Evolutionary conservation across 2,113 vertebrate genomes (phyloP).

Genomic region (Lycocorax pyrrhopterus): DNA sequence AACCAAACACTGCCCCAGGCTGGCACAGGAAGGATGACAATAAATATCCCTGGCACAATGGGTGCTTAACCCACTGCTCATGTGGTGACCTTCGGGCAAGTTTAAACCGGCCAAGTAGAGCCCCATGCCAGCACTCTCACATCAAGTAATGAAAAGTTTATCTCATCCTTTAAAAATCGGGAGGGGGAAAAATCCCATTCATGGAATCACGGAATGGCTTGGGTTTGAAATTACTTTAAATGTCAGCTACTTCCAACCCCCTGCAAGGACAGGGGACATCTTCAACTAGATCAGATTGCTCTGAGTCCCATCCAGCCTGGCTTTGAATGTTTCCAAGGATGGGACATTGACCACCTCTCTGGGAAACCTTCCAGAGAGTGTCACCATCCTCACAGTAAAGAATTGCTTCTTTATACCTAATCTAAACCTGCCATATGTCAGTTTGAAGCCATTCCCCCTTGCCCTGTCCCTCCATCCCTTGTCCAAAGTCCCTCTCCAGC

Average conservation of each 20-base stretch:
- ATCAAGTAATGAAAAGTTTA: neutral
- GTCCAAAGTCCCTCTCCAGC: neutral
- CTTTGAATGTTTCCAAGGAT: neutral
- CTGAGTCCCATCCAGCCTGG: neutral
- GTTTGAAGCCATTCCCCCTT: neutral
- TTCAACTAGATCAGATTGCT: neutral
- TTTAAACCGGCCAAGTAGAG: neutral
- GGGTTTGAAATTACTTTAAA: neutral
- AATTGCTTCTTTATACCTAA: neutral
- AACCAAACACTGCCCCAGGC: neutral
- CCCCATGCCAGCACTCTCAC: rapidly evolving
- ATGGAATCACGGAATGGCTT: neutral
- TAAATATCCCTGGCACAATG: neutral
- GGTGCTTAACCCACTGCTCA: neutral
- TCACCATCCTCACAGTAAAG: neutral
- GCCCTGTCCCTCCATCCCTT: neutral
- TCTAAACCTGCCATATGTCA: no score
- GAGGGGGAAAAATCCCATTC: rapidly evolving
- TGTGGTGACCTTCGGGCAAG: neutral
- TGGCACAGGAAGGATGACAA: neutral
- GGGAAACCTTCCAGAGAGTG: neutral
- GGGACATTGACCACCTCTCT: neutral
- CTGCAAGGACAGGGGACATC: neutral
- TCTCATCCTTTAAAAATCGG: neutral
- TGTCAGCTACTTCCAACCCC: neutral